Evolutionary conservation across 2,797 vertebrate genomes (phyloP), one percentile per base, ranked within the genome.

Genomic region (Ctenochaetus hawaiiensis): DNA sequence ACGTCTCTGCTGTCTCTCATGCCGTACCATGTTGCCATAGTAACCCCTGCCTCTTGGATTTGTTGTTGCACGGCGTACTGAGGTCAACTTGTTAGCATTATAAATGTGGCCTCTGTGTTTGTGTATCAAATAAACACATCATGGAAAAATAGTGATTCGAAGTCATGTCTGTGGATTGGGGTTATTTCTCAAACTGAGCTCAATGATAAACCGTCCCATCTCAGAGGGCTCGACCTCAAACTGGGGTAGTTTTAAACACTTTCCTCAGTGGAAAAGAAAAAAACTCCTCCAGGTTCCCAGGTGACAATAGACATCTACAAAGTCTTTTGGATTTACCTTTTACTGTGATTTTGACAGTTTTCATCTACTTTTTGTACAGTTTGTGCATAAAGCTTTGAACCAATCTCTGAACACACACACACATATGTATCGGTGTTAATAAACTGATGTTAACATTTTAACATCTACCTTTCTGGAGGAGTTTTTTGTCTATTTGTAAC

Each of bases 61-160:
- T 56, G 41, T 53, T 63, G 58, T 57, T 68, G 47, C 67, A 65
- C 52, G 47, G n/a, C 12, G 16, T 23, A 23, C 60, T 60, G 43
- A 82, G 72, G 67, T 84, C 73, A 84, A 53, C 47, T 80, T 6
- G 8, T 82, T 87, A 69, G 63, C 51, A 70, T 82, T 77, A 72
- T 57, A 71, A 78, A 78, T 70, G 41, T 26, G 34, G 6, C 54
- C n/a, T 70, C 74, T 67, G 22, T 49, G 37, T 78, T 51, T 81
- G 23, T 65, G 34, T 43, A 53, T 43, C 64, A 66, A 6, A 44
- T 10, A 86, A 62, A 60, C 8, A 61, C 26, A 66, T 26, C 10
- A 23, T 14, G 18, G 13, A n/a, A n/a, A 60, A 51, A 39, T 8
- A 23, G 18, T 66, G 52, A 59, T 69, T 72, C 30, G 14, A 11